Evolutionary conservation across 2,888 invertebrate species (phyloP), one percentile per base, ranked within the genome.

Genomic region (Mamestra brassicae): DNA sequence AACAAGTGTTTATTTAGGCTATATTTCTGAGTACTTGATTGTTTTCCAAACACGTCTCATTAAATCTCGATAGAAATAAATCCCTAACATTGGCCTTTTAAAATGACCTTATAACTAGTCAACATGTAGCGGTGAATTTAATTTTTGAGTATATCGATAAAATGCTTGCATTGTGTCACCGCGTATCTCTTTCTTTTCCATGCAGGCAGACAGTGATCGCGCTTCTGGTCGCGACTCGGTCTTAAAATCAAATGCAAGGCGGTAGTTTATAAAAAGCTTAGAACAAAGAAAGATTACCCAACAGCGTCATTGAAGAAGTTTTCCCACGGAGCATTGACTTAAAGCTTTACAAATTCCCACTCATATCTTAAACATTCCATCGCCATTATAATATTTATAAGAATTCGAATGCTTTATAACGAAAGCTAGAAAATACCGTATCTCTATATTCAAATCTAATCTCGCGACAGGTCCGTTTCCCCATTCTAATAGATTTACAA

Each of bases 401-500:
- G n/a, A 64, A 68, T 65, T 65, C 0, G 17, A 58, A 54, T 47
- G 38, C 8, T 54, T 62, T 4, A 36, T 26, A 47, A 8, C 60
- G 5, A 17, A 55, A n/a, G 36, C 5, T 67, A 67, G 8, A 47
- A 70, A 74, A 2, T 7, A 71, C n/a, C 60, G 34, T 69, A 77
- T 52, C 26, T 34, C 5, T n/a, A 47, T 60, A 76, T 77, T 71
- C 34, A 61, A 74, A 82, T 72, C 38, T 52, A 17, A 60, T 47
- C 54, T 60, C 38, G 15, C 10, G 61, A 65, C 17, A 68, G 4
- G n/a, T 61, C 70, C 47, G 67, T 68, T 80, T 42, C 36, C 34
- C 34, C 47, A 45, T 78, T 74, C 71, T 78, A 80, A 57, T 63
- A 68, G 42, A 26, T 65, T 8, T 72, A 84, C 78, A 79, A 85